phyloP scores from a whole-genome alignment of 2,797 vertebrate species.

The Argyrosomus regius region DNA sequence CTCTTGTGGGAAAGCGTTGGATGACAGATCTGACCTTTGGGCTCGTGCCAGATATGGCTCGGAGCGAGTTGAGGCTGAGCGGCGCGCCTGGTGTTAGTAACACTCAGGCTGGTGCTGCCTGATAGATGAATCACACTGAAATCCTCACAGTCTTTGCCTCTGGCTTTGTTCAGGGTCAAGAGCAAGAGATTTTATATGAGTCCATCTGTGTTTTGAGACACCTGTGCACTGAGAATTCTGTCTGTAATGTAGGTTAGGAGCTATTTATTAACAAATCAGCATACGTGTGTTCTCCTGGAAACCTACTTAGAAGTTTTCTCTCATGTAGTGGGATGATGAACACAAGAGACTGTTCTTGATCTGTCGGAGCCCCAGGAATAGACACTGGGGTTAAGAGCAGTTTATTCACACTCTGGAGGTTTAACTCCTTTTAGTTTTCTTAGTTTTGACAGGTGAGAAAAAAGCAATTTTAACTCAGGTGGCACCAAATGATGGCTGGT shows the following conservation, averaged over 20 bases:
- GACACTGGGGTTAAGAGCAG: neutral
- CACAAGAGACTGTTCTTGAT: neutral
- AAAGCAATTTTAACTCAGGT: conserved; percentile 1
- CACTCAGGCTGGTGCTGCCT: conserved; percentile 42
- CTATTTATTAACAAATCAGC: neutral
- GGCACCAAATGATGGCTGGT: conserved; percentile 6
- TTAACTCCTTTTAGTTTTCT: neutral
- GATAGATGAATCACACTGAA: conserved; percentile 63
- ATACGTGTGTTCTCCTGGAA: neutral
- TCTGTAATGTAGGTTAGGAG: neutral
- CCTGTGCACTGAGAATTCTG: conserved; percentile 11
- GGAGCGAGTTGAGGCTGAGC: conserved; percentile 45
- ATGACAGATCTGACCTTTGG: conserved; percentile 65
- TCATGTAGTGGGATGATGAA: neutral
- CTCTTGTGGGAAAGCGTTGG: conserved; percentile 48
- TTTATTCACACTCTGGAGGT: neutral
- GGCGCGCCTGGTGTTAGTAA: conserved; percentile 50
- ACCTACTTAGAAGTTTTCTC: neutral
- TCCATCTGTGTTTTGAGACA: conserved; percentile 18
- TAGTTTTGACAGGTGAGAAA: neutral
- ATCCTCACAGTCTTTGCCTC: conserved; percentile 43
- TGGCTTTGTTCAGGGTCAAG: conserved; percentile 44
- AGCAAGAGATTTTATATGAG: conserved; percentile 8
- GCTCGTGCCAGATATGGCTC: conserved; percentile 52
- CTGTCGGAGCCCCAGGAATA: no score